These are phyloP conservation scores for Dendrocincla tyrannina DNA, from an alignment of 2,797 vertebrate genomes.

Conservation along the genomic window DNA sequence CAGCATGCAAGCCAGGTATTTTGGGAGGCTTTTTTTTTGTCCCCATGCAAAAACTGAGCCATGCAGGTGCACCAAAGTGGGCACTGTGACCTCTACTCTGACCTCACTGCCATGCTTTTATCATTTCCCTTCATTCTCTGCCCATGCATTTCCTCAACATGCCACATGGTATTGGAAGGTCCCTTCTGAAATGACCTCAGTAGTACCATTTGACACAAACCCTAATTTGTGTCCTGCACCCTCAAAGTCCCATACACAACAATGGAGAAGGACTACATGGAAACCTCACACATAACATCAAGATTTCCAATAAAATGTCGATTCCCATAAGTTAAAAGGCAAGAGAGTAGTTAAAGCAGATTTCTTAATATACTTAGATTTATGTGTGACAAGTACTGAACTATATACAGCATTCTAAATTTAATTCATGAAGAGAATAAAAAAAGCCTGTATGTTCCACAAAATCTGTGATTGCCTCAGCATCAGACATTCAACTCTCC, in stretches of 20 bases:
- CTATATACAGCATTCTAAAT: conserved; percentile 30
- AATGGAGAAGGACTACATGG: background rate
- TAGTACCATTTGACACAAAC: too few relatives aligned
- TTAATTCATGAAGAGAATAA: background rate
- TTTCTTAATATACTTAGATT: background rate
- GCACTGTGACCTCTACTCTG: background rate
- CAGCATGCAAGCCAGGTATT: background rate
- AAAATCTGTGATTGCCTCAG: conserved; percentile 41
- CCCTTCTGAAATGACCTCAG: background rate
- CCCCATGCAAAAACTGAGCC: background rate
- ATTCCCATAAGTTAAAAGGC: background rate
- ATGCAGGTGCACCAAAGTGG: fast-evolving
- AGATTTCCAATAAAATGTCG: background rate
- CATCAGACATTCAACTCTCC: conserved; percentile 9
- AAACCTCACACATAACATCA: background rate
- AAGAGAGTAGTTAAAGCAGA: background rate
- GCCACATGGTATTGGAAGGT: fast-evolving
- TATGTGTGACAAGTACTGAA: background rate
- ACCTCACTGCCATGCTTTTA: background rate
- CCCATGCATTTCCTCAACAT: background rate
- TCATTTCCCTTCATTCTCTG: background rate
- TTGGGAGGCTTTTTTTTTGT: background rate
- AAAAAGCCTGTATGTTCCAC: conserved; percentile 25
- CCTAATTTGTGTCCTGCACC: background rate
- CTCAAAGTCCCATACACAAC: background rate